Base-by-base conservation (phyloP, 1,140 invertebrate species). In the Parasteatoda tepidariorum region DNA sequence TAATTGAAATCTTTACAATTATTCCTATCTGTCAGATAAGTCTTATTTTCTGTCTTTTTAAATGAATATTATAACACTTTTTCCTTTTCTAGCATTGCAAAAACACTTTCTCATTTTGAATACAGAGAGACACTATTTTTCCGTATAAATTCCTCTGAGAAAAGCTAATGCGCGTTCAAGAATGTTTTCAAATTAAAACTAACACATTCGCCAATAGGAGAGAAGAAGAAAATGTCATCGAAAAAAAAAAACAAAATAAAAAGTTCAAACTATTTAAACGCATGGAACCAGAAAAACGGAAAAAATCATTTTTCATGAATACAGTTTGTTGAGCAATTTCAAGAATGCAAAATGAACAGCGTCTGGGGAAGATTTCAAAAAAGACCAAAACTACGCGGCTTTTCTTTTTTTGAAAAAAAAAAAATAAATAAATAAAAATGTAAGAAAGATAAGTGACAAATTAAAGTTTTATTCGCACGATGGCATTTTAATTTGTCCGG, bases 381-480 rank as follows among this genome's bases (percentile, higher is more conserved):
- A 13, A 48, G 18, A 48, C 9, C 38, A 48, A 2, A 48, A 18
- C 9, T 13, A 18, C 9, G 33, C 26, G 30, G 41, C 24, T 41
- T 31, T 28, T 15, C 5, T 15, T 48, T 28, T 48, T 2, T n/a
- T 31, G 26, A n/a, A 31, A 22, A 26, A 18, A 71, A 22, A 31
- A 55, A 73, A 30, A 28, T 57, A 73, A 31, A 24, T 22, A 24
- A 6, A 33, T 18, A 57, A 67, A 57, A 68, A 67, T 26, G 24
- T 13, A 38, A 15, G 18, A 48, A 61, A 57, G 75, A 67, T 78
- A 78, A 78, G 78, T 82, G 64, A 82, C 78, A 71, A 82, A 82
- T 82, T 82, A 82, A 82, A 82, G 57, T 82, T 82, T 82, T 82
- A 82, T 82, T 70, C 48, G 78, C 34, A 28, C 34, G 66, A 82